Base-by-base conservation (phyloP, 2,797 vertebrate genomes). In the Parauchenoglanis punctatus region DNA sequence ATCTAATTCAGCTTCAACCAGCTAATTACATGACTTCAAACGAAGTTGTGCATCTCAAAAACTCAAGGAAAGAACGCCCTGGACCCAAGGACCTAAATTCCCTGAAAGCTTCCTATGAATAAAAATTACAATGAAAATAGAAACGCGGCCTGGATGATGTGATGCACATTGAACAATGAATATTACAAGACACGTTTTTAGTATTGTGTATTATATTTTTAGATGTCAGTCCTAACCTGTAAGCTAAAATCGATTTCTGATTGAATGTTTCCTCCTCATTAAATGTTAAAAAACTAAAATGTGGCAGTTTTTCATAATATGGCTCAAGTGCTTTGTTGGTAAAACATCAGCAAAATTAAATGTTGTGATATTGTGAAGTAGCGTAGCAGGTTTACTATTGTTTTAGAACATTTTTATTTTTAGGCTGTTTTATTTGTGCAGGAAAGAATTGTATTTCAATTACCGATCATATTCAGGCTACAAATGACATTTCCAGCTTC, bases 21-120 rank as follows among this genome's bases (percentile, higher is more conserved):
- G 46, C 75, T 85, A 85, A 86, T 86, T 86, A 56, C 61, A 25
- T 6, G 28, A 80, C n/a, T 52, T 76, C 18, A 56, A 54, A 54
- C 23, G 23, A 68, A 68, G 28, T 83, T 54, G 17, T 67, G 2
- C 4, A 68, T 65, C 28, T 54, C 46, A 63, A 63, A 63, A 46
- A 52, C 23, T 31, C 17, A 77, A 56, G 31, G 6, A 46, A 61
- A 44, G 12, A 44, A 44, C 13, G 15, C 2, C 17, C 25, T 46
- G 35, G 35, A 81, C 11, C 35, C 40, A 54, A 68, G 28, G 40
- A 54, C 46, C 0, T 17, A 49, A 82, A 65, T 49, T 49, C 2
- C 23, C 5, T 68, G 46, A 54, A 68, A 31, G 23, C 54, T 52
- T 44, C 7, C 56, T 46, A n/a, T 46, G 3, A 44, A 63, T 25